Conservation (phyloP, 2,113 vertebrate genomes). For the Progne subis region DNA sequence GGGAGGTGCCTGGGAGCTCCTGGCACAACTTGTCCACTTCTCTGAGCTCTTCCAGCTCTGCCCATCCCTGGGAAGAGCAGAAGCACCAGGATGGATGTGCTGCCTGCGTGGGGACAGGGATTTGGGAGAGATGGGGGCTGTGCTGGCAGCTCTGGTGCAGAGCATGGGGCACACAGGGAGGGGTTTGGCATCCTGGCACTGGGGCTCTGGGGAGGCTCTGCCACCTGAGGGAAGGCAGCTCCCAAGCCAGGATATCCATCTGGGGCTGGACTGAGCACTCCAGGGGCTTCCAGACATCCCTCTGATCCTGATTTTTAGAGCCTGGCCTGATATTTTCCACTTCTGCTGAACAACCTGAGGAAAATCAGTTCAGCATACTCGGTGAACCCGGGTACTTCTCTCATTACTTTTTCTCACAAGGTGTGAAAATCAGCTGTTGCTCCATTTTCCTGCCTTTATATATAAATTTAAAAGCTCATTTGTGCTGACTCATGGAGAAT, state of each 20-base stretch:
- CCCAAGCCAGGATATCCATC: rapidly evolving
- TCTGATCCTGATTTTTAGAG: neutral
- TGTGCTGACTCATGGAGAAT: constrained; percentile 18
- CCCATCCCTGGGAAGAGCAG: neutral
- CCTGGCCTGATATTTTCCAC: neutral
- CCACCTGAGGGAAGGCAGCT: neutral
- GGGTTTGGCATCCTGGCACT: rapidly evolving
- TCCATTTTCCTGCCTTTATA: neutral
- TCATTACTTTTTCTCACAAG: neutral
- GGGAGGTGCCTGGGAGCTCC: neutral
- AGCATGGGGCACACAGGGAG: rapidly evolving
- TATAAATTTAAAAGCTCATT: neutral
- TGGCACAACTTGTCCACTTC: rapidly evolving
- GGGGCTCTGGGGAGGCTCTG: too few species aligned
- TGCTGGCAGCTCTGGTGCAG: neutral
- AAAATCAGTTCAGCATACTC: neutral
- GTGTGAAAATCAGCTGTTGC: neutral
- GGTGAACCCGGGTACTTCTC: too few species aligned
- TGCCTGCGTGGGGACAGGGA: rapidly evolving
- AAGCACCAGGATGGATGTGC: rapidly evolving
- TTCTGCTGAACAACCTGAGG: neutral
- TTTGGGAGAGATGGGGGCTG: neutral
- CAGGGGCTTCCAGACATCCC: neutral
- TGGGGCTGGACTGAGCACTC: neutral
- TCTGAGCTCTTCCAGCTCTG: neutral